Conservation (phyloP, 2,888 invertebrate species). For the Agrenia bidenticulata region DNA sequence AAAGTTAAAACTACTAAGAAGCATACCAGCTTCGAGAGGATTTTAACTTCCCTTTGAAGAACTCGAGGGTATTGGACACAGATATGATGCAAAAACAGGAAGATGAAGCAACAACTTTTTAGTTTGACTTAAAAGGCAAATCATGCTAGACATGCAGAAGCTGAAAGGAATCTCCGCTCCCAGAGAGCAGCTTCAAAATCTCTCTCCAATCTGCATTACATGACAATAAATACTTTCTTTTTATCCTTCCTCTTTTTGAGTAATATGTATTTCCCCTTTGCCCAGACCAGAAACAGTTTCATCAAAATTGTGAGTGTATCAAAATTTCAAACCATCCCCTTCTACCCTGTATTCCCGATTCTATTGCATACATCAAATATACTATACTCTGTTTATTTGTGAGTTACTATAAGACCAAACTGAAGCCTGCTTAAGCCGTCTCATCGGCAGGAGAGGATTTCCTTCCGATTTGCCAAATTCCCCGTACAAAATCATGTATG, state of each 20-base stretch:
- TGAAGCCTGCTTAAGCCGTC: not conserved
- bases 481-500: too few species aligned
- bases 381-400: slow-evolving; percentile 10
- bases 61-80: not conserved
- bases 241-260: too few species aligned
- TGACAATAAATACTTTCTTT: too few species aligned
- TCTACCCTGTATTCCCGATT: too few species aligned
- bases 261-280: too few species aligned
- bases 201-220: too few species aligned
- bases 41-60: slow-evolving; percentile 17
- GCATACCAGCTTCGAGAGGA: not conserved
- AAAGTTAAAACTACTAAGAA: not conserved
- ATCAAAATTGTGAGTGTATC: too few species aligned
- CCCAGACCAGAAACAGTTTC: too few species aligned
- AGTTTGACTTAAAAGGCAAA: slow-evolving; percentile 25
- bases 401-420: not conserved
- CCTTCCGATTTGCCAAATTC: slow-evolving; percentile 11
- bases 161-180: slow-evolving; percentile 7
- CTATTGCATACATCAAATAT: too few species aligned
- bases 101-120: slow-evolving; percentile 18
- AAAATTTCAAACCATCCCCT: too few species aligned
- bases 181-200: slow-evolving; percentile 3
- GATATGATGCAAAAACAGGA: not conserved
- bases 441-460: slow-evolving; percentile 15
- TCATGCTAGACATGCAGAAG: slow-evolving; percentile 22